Evolutionary conservation across 2,888 invertebrate species (phyloP), one percentile per base, ranked within the genome.

Genomic region (Onchidella celtica): DNA sequence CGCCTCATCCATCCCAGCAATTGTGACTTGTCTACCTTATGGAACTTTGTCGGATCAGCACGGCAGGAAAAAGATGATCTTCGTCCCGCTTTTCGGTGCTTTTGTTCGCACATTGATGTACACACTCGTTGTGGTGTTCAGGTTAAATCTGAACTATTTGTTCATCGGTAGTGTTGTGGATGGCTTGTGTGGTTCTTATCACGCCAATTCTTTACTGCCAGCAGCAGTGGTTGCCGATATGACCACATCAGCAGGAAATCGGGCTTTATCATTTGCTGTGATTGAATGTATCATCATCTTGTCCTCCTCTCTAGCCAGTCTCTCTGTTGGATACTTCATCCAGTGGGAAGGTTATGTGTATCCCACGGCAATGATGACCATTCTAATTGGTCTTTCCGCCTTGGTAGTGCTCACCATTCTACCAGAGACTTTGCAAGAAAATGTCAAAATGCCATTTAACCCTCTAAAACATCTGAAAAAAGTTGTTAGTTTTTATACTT

Each of bases 31-130:
- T 29, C 65, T 83, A 3, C 57, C 79, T 3, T 47, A 81, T 21
- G 83, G 84, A 3, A 77, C 83, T 3, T 74, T 79, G 21, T 76
- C 84, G 0, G 83, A 83, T 68, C 80, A 77, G 24, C 32, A 81
- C 0, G 83, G 83, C 1, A 65, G 83, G 55, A 80, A 79, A 70
- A 36, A 24, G 21, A 6, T 79, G 36, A 27, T 72, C 3, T 24
- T 79, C 14, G 24, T 27, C 36, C 29, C 79, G 0, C 11, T 66
- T 4, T 34, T 24, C 3, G 73, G 79, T 4, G 24, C 32, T 14
- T 40, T 81, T n/a, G 21, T 70, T n/a, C 59, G 69, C 38, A 57
- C 47, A 0, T n/a, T 66, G 24, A 47, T 70, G 21, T n/a, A 66
- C n/a, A 3, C 57, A 3, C 38, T 83, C 11, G 47, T 83, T 21